A percentile compares a stretch with the other conserved stretches of the same genome.
Conservation (phyloP, 2,888 invertebrate genomes). For the Rotaria magnacalcarata region DNA sequence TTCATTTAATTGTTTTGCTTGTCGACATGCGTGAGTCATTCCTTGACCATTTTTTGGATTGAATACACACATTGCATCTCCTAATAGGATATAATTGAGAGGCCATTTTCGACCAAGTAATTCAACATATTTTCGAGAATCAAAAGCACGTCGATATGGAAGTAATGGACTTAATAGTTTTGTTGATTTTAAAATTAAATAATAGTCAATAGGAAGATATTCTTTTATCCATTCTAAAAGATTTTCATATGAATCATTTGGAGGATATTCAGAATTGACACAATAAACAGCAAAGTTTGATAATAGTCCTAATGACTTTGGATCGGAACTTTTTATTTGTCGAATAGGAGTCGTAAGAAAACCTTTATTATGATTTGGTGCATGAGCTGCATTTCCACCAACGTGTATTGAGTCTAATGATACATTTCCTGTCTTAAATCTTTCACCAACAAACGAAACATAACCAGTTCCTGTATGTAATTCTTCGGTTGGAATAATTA, state of each 20-base stretch:
- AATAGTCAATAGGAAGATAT: neutral
- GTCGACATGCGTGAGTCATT: conserved; percentile 24
- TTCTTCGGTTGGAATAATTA: conserved; percentile 34
- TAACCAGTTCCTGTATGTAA: conserved; percentile 8
- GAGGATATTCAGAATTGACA: conserved; percentile 3
- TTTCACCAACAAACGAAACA: conserved; percentile 15
- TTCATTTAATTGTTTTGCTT: neutral
- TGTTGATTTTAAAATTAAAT: conserved; percentile 32
- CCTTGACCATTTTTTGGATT: conserved; percentile 33
- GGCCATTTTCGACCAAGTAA: neutral
- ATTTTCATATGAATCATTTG: conserved; percentile 30
- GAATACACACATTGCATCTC: conserved; percentile 22
- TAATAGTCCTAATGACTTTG: neutral
- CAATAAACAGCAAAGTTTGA: conserved; percentile 22
- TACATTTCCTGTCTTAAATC: neutral
- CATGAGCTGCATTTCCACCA: neutral
- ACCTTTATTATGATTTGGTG: conserved; percentile 23
- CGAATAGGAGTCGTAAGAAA: neutral
- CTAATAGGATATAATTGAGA: neutral
- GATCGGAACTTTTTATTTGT: neutral
- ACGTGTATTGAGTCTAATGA: neutral
- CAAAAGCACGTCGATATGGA: conserved; percentile 21
- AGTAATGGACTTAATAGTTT: neutral
- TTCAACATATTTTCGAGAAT: conserved; percentile 26
- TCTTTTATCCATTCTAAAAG: conserved; percentile 24